Evolutionary conservation across 2,797 vertebrate species (phyloP), one percentile per base, ranked within the genome.

Genomic region (Hydrolagus colliei): DNA sequence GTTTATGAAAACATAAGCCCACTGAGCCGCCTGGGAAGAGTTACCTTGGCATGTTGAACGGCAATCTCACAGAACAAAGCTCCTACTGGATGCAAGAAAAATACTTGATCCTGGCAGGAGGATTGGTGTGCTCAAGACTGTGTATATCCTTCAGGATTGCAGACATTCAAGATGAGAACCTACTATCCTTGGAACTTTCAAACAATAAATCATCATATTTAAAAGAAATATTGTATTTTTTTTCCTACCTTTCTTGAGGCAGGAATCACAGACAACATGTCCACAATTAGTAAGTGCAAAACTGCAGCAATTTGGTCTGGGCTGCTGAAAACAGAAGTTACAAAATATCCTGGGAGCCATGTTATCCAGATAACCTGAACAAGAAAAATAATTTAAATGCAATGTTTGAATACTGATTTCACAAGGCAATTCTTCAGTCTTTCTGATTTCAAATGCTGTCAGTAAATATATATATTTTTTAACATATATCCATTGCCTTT

Each of bases 211-310:
- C 0, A 18, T 32, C 78, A 35, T 32, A 18, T 68, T 14, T 65
- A 68, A 67, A 18, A 9, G 4, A 27, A 82, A 16, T 68, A 41
- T 3, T 9, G 65, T 84, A 84, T 20, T 71, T 52, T 18, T 10
- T 68, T 41, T 84, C 79, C 65, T 93, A 98, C 97, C 96, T 96
- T 93, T 94, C 86, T 90, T 89, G 85, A 95, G 95, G 88, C 98
- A 99, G 13, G 85, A 11, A 4, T 91, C 94, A 22, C 97, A 99
- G 87, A 97, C 85, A 73, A 99, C 87, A 86, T 99, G 98, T 0
- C 96, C 96, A 0, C 98, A 99, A 88, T 84, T 95, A 14, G 96
- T 96, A 59, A 99, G 88, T 20, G 91, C 92, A 87, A 98, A 93
- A 59, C 89, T 88, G 0, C 90, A 89, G 1, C 93, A 89, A 16